phyloP scores from a whole-genome alignment of 2,113 vertebrate species.

The Brachyistius frenatus region DNA sequence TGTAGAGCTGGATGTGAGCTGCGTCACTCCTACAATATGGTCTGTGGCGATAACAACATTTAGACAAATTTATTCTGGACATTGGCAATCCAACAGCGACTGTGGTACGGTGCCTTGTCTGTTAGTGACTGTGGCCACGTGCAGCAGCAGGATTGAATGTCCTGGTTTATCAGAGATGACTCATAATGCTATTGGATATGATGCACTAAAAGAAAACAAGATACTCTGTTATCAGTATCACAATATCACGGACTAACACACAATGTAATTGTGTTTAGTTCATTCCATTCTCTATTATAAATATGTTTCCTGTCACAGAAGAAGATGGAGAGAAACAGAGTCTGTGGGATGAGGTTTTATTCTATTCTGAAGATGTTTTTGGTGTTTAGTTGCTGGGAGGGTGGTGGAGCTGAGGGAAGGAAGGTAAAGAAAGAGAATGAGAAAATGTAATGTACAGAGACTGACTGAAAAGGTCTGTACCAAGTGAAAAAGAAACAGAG shows the following conservation, averaged over 20 bases:
- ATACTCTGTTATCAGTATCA: constrained; percentile 73
- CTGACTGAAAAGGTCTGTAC: constrained; percentile 23
- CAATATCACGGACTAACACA: constrained; percentile 70
- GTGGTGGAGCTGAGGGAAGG: background rate
- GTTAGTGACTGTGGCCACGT: constrained; percentile 39
- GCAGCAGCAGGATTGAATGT: constrained; percentile 67
- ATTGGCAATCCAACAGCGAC: constrained; percentile 43
- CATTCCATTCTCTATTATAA: constrained; percentile 63
- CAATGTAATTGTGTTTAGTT: constrained; percentile 70
- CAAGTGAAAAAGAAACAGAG: constrained; percentile 30
- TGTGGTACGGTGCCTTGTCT: constrained; percentile 49
- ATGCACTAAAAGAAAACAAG: constrained; percentile 72
- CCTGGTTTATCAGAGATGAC: constrained; percentile 70
- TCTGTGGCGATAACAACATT: constrained; percentile 70
- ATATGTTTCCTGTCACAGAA: constrained; percentile 62
- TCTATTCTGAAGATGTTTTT: constrained; percentile 52
- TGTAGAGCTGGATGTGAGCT: constrained; percentile 51
- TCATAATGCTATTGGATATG: constrained; percentile 73
- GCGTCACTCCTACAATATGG: constrained; percentile 71
- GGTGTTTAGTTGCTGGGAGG: constrained; percentile 25
- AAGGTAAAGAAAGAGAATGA: constrained; percentile 10
- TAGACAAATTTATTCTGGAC: constrained; percentile 63
- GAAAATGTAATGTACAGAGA: constrained; percentile 10
- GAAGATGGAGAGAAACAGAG: constrained; percentile 45
- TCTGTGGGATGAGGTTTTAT: constrained; percentile 51